Base-by-base conservation (phyloP, 2,888 invertebrate genomes). In the Eurytoma adleriae region DNA sequence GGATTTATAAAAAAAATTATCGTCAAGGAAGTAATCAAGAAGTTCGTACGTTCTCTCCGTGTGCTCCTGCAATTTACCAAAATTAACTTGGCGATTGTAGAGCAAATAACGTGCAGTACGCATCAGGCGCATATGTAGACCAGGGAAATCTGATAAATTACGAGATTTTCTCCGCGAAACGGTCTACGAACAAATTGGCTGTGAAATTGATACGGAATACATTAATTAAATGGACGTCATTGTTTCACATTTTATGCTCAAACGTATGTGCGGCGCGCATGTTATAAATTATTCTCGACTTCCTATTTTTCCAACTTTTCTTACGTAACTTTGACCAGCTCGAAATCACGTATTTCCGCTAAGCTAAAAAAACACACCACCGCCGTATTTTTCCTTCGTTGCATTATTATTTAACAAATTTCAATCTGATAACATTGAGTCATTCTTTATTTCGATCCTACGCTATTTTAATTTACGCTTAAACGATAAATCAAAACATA, bases 91-190 rank as follows among this genome's bases (percentile, higher is more conserved):
- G 1, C 16, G n/a, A 59, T 61, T 30, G 30, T 64, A 68, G 52
- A 71, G 56, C 64, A 76, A 57, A 64, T 73, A 54, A 3, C 68
- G 30, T 16, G 16, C 40, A 1, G 18, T 50, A 16, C 3, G n/a
- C 14, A 16, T 61, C 16, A 5, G 18, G 24, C 14, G 54, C n/a
- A n/a, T 61, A 76, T 76, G 67, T 80, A n/a, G 68, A 71, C 56
- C 68, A 56, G 74, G 30, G 40, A 74, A 78, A 78, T 80, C 69
- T 30, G 67, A 72, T 72, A 80, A 69, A 79, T 50, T 56, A 13
- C 20, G 16, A 77, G 54, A 68, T 71, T 76, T 80, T 75, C 59
- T 18, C 62, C 16, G 62, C 40, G 3, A 20, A 75, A 50, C n/a
- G 50, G 27, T 3, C n/a, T 30, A 50, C 40, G 24, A n/a, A 59